Base-by-base conservation (phyloP, 2,888 invertebrate species). In the Willowsia nigromaculata region DNA sequence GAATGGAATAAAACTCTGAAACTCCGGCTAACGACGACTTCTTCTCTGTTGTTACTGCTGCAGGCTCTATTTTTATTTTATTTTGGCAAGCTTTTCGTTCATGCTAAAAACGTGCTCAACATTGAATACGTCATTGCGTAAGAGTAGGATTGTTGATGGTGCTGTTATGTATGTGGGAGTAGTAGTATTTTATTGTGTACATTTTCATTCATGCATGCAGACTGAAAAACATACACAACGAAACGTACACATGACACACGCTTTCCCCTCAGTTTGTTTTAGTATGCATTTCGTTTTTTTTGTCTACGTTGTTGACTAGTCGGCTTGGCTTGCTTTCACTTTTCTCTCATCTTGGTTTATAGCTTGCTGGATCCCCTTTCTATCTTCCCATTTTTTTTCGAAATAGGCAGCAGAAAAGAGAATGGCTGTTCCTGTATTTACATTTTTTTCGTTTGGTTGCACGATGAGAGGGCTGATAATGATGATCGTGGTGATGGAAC, bases 1-100 rank as follows among this genome's bases (percentile, higher is more conserved):
- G 9, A 4, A 30, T 15, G 13, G 27, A 62, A 62, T 7, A 18
- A 30, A 7, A 7, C 59, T 13, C 7, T 13, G 59, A 27, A 15
- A 27, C 59, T 62, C 1, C 25, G n/a, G 25, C 25, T 59, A 0
- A 27, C 11, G 1, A 25, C 47, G 2, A 25, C 27, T 62, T 1
- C 1, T 40, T 7, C 9, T 7, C 40, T 11, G 11, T 18, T 68
- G n/a, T 37, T 37, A 18, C n/a, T 37, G 65, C 65, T 68, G 37
- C 65, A 68, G 65, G 65, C 65, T 68, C 37, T 68, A 68, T 33
- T 68, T 68, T 37, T 62, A 62, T 62, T 62, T 59, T n/a, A n/a
- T n/a, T 37, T 68, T 33, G 33, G 37, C 65, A 7, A 68, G 65
- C 65, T 68, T 68, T 68, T 68, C 65, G 33, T 68, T 68, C 65